Conservation (phyloP, 2,888 invertebrate genomes). For the Disparrhopalites patrizii region DNA sequence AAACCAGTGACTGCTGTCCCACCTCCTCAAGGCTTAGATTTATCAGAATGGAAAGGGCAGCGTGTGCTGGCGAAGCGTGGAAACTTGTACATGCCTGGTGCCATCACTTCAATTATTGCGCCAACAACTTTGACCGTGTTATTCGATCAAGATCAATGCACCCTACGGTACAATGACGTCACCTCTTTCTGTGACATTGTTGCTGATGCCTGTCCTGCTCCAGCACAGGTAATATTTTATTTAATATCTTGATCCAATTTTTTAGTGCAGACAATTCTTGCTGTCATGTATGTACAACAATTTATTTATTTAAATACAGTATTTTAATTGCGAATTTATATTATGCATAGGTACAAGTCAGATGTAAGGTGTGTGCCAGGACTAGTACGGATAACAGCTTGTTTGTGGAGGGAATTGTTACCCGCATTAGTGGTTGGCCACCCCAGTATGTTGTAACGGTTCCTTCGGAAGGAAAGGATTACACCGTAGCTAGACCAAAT, state of each 20-base stretch:
- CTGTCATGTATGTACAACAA: too few species aligned
- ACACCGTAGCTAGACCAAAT: slow-evolving; percentile 82
- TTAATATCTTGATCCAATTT: too few species aligned
- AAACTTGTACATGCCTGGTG: slow-evolving; percentile 78
- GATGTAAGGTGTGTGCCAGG: slow-evolving; percentile 70
- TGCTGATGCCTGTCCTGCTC: slow-evolving; percentile 79
- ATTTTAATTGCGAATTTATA: slow-evolving; percentile 13
- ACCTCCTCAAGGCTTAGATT: slow-evolving; percentile 58
- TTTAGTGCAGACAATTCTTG: slow-evolving; percentile 5
- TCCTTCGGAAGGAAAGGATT: slow-evolving; percentile 49
- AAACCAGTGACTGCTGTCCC: background rate
- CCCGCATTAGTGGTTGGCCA: slow-evolving; percentile 63
- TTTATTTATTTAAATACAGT: background rate
- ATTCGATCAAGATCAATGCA: slow-evolving; percentile 46
- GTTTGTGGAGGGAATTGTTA: slow-evolving; percentile 80
- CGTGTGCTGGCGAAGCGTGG: slow-evolving; percentile 83
- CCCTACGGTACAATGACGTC: slow-evolving; percentile 43
- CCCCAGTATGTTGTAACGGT: slow-evolving; percentile 63
- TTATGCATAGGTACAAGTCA: slow-evolving; percentile 69
- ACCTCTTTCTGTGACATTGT: slow-evolving; percentile 68
- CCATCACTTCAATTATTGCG: slow-evolving; percentile 60
- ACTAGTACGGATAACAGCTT: slow-evolving; percentile 61
- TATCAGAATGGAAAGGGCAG: slow-evolving; percentile 91
- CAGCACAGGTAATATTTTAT: slow-evolving; percentile 47
- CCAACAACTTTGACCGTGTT: slow-evolving; percentile 44